A percentile compares a stretch with the other conserved stretches of the same genome.
These are phyloP conservation scores for Drosophila maculinotata DNA, from an alignment of 2,888 invertebrate species.

Conservation along the genomic window DNA sequence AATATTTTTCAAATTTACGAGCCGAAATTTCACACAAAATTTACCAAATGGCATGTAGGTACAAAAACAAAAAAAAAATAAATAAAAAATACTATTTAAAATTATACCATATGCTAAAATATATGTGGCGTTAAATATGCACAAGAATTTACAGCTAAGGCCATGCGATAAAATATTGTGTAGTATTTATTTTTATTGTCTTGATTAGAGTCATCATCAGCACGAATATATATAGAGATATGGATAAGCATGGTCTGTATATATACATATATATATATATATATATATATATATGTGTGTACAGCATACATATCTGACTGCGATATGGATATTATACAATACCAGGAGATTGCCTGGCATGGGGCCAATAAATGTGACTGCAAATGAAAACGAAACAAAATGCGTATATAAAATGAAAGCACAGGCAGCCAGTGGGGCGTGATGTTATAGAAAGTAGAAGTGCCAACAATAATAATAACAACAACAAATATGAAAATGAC, in stretches of 20 bases:
- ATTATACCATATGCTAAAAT: constrained; percentile 25
- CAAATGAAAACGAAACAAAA: constrained; percentile 62
- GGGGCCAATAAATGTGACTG: constrained; percentile 72
- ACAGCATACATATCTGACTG: constrained; percentile 11
- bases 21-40: constrained; percentile 38
- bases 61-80: constrained; percentile 7
- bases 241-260: constrained; percentile 8
- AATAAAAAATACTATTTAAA: constrained; percentile 21
- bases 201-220: constrained; percentile 64
- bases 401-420: constrained; percentile 36
- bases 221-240: constrained; percentile 11
- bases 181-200: constrained; percentile 75
- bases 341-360: constrained; percentile 68
- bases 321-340: constrained; percentile 74
- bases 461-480: constrained; percentile 41
- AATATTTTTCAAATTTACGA: constrained; percentile 51
- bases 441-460: constrained; percentile 59
- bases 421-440: constrained; percentile 31
- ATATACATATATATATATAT: constrained; percentile 17
- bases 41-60: constrained; percentile 9
- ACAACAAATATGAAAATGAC: constrained; percentile 29
- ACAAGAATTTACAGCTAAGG: constrained; percentile 43
- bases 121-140: constrained; percentile 41
- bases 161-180: constrained; percentile 46
- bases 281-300: background rate